Evolutionary conservation across 2,888 invertebrate genomes (phyloP), one percentile per base, ranked within the genome.

Genomic region (Metalampra italica): DNA sequence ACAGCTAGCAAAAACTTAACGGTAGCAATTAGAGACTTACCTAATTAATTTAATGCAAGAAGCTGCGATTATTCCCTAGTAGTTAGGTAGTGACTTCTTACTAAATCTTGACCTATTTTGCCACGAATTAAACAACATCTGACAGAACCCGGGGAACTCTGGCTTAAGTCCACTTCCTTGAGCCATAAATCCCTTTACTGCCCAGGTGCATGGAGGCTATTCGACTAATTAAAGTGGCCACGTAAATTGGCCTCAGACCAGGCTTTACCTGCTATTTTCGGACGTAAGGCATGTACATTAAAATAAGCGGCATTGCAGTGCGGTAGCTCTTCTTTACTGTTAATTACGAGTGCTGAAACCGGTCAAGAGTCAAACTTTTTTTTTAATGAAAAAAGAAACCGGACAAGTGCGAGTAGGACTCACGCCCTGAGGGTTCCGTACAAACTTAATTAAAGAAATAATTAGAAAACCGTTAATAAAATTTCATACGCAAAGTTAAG

Each of bases 211-310:
- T 71, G 70, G 64, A 71, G 72, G 66, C 68, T 75, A 75, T 69
- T 75, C 70, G 59, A 66, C 78, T 82, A 82, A 83, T 83, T 83
- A 82, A 78, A 73, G 71, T 71, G 69, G 69, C 63, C 67, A 67
- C 72, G 71, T 75, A 72, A 74, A 75, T 75, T 69, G 72, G 66
- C 68, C 66, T 59, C 52, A 59, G 67, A 66, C 67, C 53, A 58
- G 66, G n/a, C n/a, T n/a, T n/a, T 68, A 74, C 75, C 69, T 64
- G 70, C 69, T 66, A 70, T 70, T 75, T 77, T 72, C 66, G 54
- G 59, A 53, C 60, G 52, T 47, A 54, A 57, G 52, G 60, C 22
- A 22, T 22, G 22, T 63, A 59, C 64, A 60, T 64, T 62, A 58
- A 63, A 67, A 62, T 64, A 66, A 68, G 60, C 66, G 66, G 64